A percentile compares a stretch with the other conserved stretches of the same genome.
Evolutionary conservation across 1,140 invertebrate genomes (phyloP).

Genomic region (Leptinotarsa defecta): DNA sequence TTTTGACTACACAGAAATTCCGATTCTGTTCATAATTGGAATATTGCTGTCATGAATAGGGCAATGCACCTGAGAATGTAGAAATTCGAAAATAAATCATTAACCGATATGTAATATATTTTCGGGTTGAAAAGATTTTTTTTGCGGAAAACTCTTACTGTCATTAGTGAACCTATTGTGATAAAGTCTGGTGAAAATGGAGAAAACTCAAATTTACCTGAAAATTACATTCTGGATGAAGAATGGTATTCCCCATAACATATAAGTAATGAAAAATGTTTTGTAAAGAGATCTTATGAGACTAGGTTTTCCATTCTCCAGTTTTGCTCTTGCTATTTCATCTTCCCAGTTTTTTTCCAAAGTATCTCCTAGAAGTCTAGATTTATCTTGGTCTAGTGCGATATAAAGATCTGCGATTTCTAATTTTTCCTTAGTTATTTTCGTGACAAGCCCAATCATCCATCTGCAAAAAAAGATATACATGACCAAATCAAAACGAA

Average conservation of each 20-base stretch:
- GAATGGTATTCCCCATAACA: slow-evolving; percentile 57
- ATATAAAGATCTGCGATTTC: slow-evolving; percentile 48
- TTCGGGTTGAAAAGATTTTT: no score
- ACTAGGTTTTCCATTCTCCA: slow-evolving; percentile 41
- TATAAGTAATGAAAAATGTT: slow-evolving; percentile 56
- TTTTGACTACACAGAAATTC: no score
- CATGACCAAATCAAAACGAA: no score
- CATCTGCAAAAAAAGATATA: slow-evolving; percentile 42
- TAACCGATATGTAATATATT: no score
- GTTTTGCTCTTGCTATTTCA: slow-evolving; percentile 51
- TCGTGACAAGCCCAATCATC: slow-evolving; percentile 46
- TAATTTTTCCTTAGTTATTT: slow-evolving; percentile 42
- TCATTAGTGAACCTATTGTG: no score
- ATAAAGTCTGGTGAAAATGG: no score
- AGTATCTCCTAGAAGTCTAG: slow-evolving; percentile 56
- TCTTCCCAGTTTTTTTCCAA: slow-evolving; percentile 60
- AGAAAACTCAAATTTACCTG: slow-evolving; percentile 47
- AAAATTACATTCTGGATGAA: slow-evolving; percentile 55
- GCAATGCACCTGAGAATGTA: no score
- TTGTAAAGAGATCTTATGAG: slow-evolving; percentile 56
- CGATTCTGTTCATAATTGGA: no score
- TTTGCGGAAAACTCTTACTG: no score
- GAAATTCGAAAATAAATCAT: no score
- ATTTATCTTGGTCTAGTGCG: slow-evolving; percentile 42
- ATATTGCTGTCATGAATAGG: no score